Evolutionary conservation across 2,797 vertebrate species (phyloP).

Genomic region (Tapera naevia): DNA sequence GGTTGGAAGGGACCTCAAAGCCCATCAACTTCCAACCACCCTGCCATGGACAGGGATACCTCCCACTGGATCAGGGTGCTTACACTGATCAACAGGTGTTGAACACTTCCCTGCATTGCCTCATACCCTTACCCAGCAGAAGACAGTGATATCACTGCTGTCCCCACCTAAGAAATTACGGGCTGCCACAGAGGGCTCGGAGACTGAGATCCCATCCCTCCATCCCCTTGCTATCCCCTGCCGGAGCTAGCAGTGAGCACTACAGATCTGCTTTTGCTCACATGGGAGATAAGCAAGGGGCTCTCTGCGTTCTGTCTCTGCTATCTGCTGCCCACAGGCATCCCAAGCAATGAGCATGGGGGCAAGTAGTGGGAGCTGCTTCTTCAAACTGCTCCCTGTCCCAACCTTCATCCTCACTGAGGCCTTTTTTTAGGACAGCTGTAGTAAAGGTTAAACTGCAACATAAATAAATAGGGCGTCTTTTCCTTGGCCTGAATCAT

Average conservation of each 20-base stretch:
- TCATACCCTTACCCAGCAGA: background rate
- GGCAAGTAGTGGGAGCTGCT: background rate
- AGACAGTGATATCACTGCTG: rapidly evolving
- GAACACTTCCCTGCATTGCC: background rate
- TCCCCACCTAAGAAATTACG: background rate
- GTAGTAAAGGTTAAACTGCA: background rate
- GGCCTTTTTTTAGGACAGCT: background rate
- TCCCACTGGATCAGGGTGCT: too few relatives aligned
- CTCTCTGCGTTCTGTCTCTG: background rate
- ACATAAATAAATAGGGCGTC: background rate
- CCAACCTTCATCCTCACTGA: background rate
- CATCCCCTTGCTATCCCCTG: background rate
- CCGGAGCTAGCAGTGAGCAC: background rate
- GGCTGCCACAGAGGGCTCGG: background rate
- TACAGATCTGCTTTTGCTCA: background rate
- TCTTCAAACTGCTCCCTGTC: background rate
- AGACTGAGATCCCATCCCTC: background rate
- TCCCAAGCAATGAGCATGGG: background rate
- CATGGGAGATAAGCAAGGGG: background rate
- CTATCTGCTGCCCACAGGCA: background rate
- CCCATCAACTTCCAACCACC: too few relatives aligned
- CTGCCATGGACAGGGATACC: too few relatives aligned
- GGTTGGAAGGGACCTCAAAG: too few relatives aligned
- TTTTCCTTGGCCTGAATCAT: background rate
- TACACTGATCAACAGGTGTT: too few relatives aligned